These are phyloP conservation scores for Sorex maritimensis DNA, from an alignment of 2,797 vertebrate genomes.

Conservation along the genomic window DNA sequence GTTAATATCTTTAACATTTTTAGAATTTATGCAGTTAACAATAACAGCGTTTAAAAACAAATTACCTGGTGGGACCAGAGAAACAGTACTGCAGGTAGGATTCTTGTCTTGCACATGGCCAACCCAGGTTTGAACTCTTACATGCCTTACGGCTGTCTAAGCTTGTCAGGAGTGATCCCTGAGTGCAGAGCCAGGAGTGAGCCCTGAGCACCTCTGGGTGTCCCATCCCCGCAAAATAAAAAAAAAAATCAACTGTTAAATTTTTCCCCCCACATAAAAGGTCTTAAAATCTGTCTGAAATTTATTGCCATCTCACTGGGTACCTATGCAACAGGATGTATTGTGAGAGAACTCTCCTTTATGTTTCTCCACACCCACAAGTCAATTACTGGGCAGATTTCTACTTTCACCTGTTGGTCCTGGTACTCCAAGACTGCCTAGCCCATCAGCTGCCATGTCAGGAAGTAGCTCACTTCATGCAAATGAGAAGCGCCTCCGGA, in stretches of 20 bases:
- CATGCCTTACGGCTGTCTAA: too few relatives aligned
- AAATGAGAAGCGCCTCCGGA: background rate
- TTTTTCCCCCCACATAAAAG: background rate
- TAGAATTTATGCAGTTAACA: conserved; percentile 1
- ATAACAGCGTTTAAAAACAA: background rate
- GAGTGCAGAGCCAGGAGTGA: too few relatives aligned
- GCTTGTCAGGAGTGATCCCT: too few relatives aligned
- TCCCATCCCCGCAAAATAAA: too few relatives aligned
- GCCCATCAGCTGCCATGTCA: background rate
- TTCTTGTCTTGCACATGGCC: background rate
- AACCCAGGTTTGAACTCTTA: background rate
- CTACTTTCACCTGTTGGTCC: background rate
- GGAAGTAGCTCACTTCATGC: background rate
- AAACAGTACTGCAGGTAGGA: too few relatives aligned
- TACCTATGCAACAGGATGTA: background rate
- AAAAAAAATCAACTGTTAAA: background rate
- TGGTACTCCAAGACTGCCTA: background rate
- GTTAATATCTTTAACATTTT: conserved; percentile 35
- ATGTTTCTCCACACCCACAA: background rate
- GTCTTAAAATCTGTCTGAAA: conserved; percentile 34
- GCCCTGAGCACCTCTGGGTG: too few relatives aligned
- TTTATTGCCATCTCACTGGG: background rate
- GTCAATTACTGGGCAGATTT: background rate
- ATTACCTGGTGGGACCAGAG: too few relatives aligned
- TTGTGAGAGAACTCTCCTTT: background rate